phyloP scores from a whole-genome alignment of 2,888 invertebrate species.

The Eucera pruinosa region DNA sequence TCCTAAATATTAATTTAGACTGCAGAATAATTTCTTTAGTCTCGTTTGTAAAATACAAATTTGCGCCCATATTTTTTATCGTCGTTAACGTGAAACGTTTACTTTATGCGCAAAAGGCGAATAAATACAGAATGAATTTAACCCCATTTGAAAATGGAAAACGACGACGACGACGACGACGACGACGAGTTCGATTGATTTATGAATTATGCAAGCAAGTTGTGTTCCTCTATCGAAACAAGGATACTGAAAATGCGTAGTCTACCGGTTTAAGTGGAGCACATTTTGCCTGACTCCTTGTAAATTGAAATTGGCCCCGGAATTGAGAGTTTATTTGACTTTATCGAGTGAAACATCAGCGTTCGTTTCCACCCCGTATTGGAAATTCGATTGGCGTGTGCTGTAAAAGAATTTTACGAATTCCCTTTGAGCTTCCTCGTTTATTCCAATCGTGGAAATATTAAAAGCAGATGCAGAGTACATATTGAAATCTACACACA shows the following conservation, averaged over 20 bases:
- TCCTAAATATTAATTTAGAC: too few species aligned
- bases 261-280: slow-evolving; percentile 4
- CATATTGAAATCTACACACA: background rate
- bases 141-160: too few species aligned
- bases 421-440: slow-evolving; percentile 31
- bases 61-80: too few species aligned
- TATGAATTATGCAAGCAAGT: slow-evolving; percentile 10
- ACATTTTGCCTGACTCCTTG: slow-evolving; percentile 4
- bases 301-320: slow-evolving; percentile 21
- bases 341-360: slow-evolving; percentile 35
- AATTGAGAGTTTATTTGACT: slow-evolving; percentile 38
- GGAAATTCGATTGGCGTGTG: slow-evolving; percentile 24
- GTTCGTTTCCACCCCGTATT: slow-evolving; percentile 14
- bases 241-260: background rate
- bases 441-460: slow-evolving; percentile 16
- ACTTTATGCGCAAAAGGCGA: too few species aligned
- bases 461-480: slow-evolving; percentile 11
- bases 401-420: slow-evolving; percentile 22
- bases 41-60: background rate
- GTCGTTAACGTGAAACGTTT: too few species aligned
- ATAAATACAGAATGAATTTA: too few species aligned
- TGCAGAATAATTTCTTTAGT: too few species aligned
- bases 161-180: too few species aligned
- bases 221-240: background rate
- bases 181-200: too few species aligned